These are phyloP conservation scores for Lithophane semibrunnea DNA, from an alignment of 2,888 invertebrate genomes.

Conservation along the genomic window DNA sequence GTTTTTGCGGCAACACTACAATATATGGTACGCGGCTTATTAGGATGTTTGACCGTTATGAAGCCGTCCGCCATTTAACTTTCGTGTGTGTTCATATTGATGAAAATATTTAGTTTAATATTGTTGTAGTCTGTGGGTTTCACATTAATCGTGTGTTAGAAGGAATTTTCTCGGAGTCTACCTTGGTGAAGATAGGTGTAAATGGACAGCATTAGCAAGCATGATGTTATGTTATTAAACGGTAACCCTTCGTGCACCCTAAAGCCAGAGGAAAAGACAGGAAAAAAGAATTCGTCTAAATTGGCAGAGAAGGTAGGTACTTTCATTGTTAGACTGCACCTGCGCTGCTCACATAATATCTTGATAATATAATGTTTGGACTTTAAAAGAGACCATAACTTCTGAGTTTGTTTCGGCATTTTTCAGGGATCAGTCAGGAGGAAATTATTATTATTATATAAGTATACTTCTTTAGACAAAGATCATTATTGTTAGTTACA, in stretches of 20 bases:
- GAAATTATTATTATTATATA: too few relatives aligned
- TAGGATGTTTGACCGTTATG: constrained; percentile 67
- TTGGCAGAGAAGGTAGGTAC: background rate
- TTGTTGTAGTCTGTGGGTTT: constrained; percentile 20
- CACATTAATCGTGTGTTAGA: constrained; percentile 41
- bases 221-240: constrained; percentile 22
- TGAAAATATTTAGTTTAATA: constrained; percentile 48
- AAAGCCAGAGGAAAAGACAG: background rate
- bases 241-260: background rate
- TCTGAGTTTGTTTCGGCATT: background rate
- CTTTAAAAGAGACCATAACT: background rate
- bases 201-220: constrained; percentile 5
- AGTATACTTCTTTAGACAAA: too few relatives aligned
- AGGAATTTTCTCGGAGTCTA: constrained; percentile 2
- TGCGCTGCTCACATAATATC: background rate
- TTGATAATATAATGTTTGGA: background rate
- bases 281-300: background rate
- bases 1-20: constrained; percentile 72
- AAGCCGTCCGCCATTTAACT: constrained; percentile 61
- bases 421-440: background rate
- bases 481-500: too few relatives aligned
- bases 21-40: constrained; percentile 69
- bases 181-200: constrained; percentile 1
- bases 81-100: constrained; percentile 58
- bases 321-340: background rate